Evolutionary conservation across 2,797 vertebrate species (phyloP), one percentile per base, ranked within the genome.

Genomic region (Xenentodon cancila): DNA sequence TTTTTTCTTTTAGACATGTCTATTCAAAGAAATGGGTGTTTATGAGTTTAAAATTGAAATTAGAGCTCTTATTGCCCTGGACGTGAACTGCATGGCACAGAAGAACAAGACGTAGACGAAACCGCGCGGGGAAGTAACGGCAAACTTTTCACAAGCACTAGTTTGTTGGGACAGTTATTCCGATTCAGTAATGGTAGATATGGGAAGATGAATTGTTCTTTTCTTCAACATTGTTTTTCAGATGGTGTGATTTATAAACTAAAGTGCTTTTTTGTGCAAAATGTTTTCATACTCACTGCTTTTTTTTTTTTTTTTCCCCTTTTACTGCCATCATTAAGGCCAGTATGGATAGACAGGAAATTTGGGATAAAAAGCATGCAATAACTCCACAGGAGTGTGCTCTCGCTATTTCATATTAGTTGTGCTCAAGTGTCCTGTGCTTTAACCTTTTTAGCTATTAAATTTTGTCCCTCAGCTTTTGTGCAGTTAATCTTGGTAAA

Each of bases 371-470:
- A 51, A 37, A 18, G 25, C 21, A 40, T 32, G 19, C 44, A 21
- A 30, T n/a, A 44, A 37, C 17, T 17, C 45, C 27, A 34, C 46
- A 59, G 56, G 40, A 21, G 7, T 30, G 25, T n/a, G 22, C 15
- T 37, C 45, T 48, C 27, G 18, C 19, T 22, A 48, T 16, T 21
- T 30, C 11, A 37, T 34, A 37, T n/a, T 9, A 32, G 30, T 37
- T 37, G 15, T 51, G 22, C 40, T 21, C n/a, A 61, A 19, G 34
- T 51, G 30, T 7, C 48, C 50, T 52, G 59, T 43, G n/a, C 12
- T 61, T 48, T 51, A 51, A 43, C 37, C 37, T 43, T 48, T 47
- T 45, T 30, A 48, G 44, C 45, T 20, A 20, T 59, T 27, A 59
- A 34, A 34, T 32, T 4, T 34, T 19, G 15, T 20, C n/a, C 13